These are phyloP conservation scores for Danio rerio DNA, from an alignment of 2,113 vertebrate species.

Conservation along the genomic window GRCz12tu NC_133179.1:20494501-20495000, in stretches of 20 bases:
- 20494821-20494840: constrained; percentile 46
- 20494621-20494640: not conserved
- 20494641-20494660: not conserved
- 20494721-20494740: constrained; percentile 14
- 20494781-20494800: constrained; percentile 34
- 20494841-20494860: constrained; percentile 19
- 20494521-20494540: constrained; percentile 30
- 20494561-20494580: constrained; percentile 5
- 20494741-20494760: constrained; percentile 25
- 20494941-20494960: constrained; percentile 16
- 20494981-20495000: not conserved
- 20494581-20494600: constrained; percentile 19
- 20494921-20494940: not conserved
- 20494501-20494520: constrained; percentile 50
- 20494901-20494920: not conserved
- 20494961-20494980: constrained; percentile 1
- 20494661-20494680: not conserved
- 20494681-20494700: not conserved
- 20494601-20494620: not conserved
- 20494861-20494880: not conserved
- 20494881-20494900: constrained; percentile 30
- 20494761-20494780: constrained; percentile 26
- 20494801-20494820: constrained; percentile 6
- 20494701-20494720: not conserved
- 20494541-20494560: constrained; percentile 38